These are phyloP conservation scores for Montipora sp. DNA, from an alignment of 64 coral and sea anemone species.

Conservation along the genomic window DNA sequence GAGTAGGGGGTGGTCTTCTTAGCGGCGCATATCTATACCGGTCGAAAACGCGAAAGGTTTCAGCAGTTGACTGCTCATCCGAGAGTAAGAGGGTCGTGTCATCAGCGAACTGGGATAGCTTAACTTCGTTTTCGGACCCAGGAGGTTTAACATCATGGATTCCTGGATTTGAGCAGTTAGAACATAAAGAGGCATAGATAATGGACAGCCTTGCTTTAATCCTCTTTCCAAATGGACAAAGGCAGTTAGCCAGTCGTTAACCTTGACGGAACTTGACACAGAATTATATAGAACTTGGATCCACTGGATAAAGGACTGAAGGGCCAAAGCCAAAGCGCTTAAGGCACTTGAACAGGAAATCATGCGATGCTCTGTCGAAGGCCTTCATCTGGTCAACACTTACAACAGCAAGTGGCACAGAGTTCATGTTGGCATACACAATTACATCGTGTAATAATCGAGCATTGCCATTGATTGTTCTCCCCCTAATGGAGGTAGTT, in stretches of 20 bases:
- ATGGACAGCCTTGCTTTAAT: conserved; percentile 6
- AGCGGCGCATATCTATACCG: no score
- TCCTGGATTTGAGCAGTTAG: neutral
- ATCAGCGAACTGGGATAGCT: conserved; percentile 43
- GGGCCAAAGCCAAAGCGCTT: conserved; percentile 11
- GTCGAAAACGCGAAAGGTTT: neutral
- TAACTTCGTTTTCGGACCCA: neutral
- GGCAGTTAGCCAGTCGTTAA: conserved; percentile 29
- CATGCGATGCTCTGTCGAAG: conserved; percentile 1
- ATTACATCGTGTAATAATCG: conserved; percentile 13
- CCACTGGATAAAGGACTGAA: conserved; percentile 10
- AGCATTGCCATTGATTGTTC: conserved; percentile 25
- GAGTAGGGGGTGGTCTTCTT: no score
- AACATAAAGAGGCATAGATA: conserved; percentile 56
- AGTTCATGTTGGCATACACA: neutral
- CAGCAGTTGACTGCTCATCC: neutral
- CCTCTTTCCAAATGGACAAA: neutral
- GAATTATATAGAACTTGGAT: conserved; percentile 27
- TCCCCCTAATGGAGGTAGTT: neutral
- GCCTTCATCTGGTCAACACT: conserved; percentile 33
- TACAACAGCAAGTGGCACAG: conserved; percentile 1
- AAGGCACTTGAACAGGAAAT: neutral
- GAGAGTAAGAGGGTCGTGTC: conserved; percentile 29
- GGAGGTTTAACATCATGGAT: neutral
- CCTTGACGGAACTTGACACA: conserved; percentile 26